Conservation (phyloP, 2,797 vertebrate genomes). For the Oryzias dopingdopingensis region DNA sequence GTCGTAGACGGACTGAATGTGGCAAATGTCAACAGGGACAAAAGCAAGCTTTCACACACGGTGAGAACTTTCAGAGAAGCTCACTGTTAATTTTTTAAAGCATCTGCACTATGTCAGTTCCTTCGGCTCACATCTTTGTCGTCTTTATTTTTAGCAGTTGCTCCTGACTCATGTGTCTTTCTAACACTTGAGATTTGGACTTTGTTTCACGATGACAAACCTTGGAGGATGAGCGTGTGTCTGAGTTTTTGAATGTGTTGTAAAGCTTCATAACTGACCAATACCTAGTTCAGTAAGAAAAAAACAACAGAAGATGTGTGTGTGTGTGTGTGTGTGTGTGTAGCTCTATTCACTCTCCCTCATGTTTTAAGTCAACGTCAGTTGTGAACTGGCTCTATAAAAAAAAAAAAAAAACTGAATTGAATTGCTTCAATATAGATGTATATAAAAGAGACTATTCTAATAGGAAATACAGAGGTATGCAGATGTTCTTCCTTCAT, state of each 20-base stretch:
- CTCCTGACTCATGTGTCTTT: conserved; percentile 19
- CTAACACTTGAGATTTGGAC: conserved; percentile 46
- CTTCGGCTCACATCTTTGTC: not conserved
- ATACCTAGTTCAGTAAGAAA: conserved; percentile 26
- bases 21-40: conserved; percentile 75
- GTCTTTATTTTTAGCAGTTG: conserved; percentile 14
- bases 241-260: conserved; percentile 12
- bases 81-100: not conserved
- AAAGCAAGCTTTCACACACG: conserved; percentile 74
- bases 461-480: too few species aligned
- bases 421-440: too few species aligned
- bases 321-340: too few species aligned
- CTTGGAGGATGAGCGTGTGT: not conserved
- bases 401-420: too few species aligned
- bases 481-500: too few species aligned
- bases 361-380: too few species aligned
- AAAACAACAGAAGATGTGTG: conserved; percentile 15
- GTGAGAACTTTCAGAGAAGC: conserved; percentile 75
- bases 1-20: conserved; percentile 94
- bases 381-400: too few species aligned
- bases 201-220: conserved; percentile 45
- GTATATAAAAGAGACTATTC: too few species aligned
- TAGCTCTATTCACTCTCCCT: too few species aligned
- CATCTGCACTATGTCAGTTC: not conserved
- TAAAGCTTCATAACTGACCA: conserved; percentile 26